phyloP scores from a whole-genome alignment of 2,797 vertebrate species.

The Fundulus diaphanus region DNA sequence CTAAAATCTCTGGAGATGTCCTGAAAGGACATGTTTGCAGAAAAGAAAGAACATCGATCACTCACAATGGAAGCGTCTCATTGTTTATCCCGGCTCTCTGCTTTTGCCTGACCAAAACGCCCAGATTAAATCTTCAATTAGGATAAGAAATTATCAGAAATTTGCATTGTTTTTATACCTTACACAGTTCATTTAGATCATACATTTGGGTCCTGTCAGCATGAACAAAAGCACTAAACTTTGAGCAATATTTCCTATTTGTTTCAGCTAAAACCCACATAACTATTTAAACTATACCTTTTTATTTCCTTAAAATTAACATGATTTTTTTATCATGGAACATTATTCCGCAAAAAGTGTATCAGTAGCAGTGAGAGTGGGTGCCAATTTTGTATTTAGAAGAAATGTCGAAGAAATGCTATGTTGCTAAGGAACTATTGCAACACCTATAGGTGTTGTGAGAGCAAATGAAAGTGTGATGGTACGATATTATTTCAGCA shows the following conservation, averaged over 20 bases:
- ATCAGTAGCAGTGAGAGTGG: neutral
- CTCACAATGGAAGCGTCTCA: slow-evolving; percentile 11
- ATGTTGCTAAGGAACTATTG: slow-evolving; percentile 58
- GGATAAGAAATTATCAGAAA: neutral
- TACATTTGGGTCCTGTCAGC: neutral
- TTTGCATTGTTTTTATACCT: neutral
- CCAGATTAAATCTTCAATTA: slow-evolving; percentile 7
- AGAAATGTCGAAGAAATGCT: slow-evolving; percentile 9
- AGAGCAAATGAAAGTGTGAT: slow-evolving; percentile 40
- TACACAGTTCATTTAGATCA: neutral
- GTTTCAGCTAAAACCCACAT: neutral
- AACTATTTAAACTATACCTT: neutral
- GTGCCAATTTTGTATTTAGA: slow-evolving; percentile 9
- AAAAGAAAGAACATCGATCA: slow-evolving; percentile 17
- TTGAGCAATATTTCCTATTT: neutral
- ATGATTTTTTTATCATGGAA: neutral
- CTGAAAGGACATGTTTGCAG: slow-evolving; percentile 19
- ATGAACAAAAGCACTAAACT: neutral
- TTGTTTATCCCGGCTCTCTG: slow-evolving; percentile 23
- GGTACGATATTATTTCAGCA: slow-evolving; percentile 18
- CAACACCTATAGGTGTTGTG: slow-evolving; percentile 43
- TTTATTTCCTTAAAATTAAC: neutral
- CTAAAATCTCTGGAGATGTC: neutral
- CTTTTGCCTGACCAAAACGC: slow-evolving; percentile 17
- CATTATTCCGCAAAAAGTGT: slow-evolving; percentile 2